Evolutionary conservation across 2,113 vertebrate species (phyloP).

Genomic region (Empidonax alnorum): DNA sequence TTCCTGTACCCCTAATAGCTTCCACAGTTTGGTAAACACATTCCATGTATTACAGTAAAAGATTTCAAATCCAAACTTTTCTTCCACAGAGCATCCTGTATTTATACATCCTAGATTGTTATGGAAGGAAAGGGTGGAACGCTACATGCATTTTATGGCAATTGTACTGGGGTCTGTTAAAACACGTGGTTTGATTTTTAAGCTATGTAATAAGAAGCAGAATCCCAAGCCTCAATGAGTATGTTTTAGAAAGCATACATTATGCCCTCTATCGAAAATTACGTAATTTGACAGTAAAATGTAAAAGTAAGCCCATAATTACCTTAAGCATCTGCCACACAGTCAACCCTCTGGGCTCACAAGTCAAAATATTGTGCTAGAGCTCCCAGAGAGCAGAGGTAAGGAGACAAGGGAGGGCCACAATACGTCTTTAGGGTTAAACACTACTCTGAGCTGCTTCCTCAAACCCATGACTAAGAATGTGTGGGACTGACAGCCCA

Average conservation of each 20-base stretch:
- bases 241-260: constrained; percentile 41
- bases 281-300: constrained; percentile 48
- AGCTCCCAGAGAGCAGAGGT: background rate
- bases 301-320: constrained; percentile 59
- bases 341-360: constrained; percentile 37
- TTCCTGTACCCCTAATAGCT: background rate
- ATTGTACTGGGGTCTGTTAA: background rate
- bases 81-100: background rate
- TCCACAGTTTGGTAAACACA: constrained; percentile 7
- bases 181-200: background rate
- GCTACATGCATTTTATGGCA: background rate
- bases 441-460: background rate
- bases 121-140: background rate
- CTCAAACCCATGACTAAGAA: background rate
- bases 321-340: constrained; percentile 45
- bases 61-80: background rate
- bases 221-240: background rate
- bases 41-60: background rate
- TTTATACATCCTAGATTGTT: background rate
- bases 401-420: constrained; percentile 8
- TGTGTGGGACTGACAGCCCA: background rate
- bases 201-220: background rate
- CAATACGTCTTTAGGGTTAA: background rate
- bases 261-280: constrained; percentile 38
- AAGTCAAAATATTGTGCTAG: constrained; percentile 59